Evolutionary conservation across 2,113 vertebrate genomes (phyloP), one percentile per base, ranked within the genome.

Genomic region (Choloepus hoffmanni): DNA sequence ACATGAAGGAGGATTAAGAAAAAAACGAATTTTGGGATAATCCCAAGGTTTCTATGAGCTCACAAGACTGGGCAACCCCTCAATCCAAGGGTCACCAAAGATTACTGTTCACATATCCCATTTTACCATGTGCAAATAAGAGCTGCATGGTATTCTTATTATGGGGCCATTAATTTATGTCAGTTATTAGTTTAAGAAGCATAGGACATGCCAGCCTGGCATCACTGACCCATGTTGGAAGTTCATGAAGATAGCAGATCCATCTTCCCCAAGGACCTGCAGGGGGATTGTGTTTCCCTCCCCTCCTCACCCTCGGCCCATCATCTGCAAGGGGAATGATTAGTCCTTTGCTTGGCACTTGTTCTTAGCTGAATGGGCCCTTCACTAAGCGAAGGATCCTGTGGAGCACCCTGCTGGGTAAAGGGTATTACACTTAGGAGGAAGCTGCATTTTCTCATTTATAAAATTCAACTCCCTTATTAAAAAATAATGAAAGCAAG

Each of bases 401-500:
- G 87, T n/a, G 65, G 90, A 65, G 88, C 18, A 24, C 73, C 40
- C 92, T 12, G 16, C 85, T 68, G 68, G 43, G 78, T 53, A 88
- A 95, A 82, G 62, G 79, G 48, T 26, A 92, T 85, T 92, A 82
- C 30, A 55, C 88, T 92, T 93, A 87, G 48, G 87, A 45, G 74
- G 95, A 97, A 97, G 85, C 73, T 36, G 89, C 53, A 95, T 90
- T 97, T 97, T 92, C 93, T 91, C 78, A 79, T 68, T 73, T 91
- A 33, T 88, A 79, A 90, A 94, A 89, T 94, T 87, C 95, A 89
- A 84, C 79, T 94, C 94, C 70, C 85, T 97, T 94, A 96, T 96
- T 95, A 94, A 83, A 93, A 97, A 95, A 95, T 83, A 97, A 95
- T 91, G 62, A 96, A 95, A 93, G 87, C 77, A 90, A 94, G n/a